Evolutionary conservation across 2,888 invertebrate genomes (phyloP).

Genomic region (Hydroisotoma schaefferi): DNA sequence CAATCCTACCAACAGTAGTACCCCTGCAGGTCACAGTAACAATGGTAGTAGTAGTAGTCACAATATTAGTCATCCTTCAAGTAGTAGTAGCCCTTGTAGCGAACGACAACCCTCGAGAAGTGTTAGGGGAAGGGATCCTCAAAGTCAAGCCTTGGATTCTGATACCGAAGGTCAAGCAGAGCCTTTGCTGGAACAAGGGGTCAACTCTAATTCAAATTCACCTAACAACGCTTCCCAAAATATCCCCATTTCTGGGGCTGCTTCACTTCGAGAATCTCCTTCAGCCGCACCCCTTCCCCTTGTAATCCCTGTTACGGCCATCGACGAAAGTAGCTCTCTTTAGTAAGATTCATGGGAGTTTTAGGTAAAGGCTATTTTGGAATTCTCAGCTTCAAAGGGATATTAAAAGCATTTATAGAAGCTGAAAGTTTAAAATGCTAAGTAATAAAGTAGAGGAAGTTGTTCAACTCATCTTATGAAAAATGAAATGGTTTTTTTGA

Average conservation of each 20-base stretch:
- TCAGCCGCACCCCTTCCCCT: neutral
- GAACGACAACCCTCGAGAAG: neutral
- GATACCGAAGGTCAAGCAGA: neutral
- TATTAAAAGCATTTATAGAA: too few species aligned
- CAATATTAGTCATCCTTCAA: neutral
- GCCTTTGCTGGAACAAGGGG: slow-evolving; percentile 1
- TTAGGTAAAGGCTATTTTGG: too few species aligned
- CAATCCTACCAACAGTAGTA: neutral
- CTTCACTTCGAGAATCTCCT: too few species aligned
- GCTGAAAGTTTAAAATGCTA: too few species aligned
- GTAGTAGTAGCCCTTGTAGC: neutral
- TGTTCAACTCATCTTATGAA: too few species aligned
- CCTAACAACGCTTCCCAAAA: neutral
- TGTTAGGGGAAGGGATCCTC: neutral
- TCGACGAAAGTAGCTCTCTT: neutral
- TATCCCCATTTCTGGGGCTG: too few species aligned
- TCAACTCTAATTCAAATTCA: neutral
- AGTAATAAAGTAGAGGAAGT: too few species aligned
- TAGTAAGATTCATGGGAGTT: too few species aligned
- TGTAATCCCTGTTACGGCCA: neutral
- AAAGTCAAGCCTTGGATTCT: neutral
- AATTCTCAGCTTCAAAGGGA: too few species aligned
- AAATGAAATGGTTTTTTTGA: too few species aligned
- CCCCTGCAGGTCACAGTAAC: neutral
- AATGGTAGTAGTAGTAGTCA: neutral